A percentile compares a stretch with the other conserved stretches of the same genome.
phyloP scores from a whole-genome alignment of 1,140 invertebrate genomes.

The Penaeus vannamei region DNA sequence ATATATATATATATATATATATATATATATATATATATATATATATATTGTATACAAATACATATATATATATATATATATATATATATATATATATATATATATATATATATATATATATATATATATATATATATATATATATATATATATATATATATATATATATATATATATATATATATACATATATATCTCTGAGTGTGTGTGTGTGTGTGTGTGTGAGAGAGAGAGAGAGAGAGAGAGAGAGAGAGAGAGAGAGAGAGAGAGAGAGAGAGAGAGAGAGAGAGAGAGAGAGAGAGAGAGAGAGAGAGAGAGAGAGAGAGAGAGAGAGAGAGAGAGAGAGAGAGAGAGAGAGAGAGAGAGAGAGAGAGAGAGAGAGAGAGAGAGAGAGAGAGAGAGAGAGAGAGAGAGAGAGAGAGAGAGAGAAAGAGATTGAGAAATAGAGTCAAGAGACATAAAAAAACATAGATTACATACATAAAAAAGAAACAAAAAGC shows the following conservation, averaged over 20 bases:
- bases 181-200: not conserved
- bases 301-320: constrained; percentile 4
- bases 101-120: constrained; percentile 1
- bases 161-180: not conserved
- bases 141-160: not conserved
- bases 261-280: not conserved
- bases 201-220: no score
- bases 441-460: not conserved
- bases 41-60: no score
- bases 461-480: not conserved
- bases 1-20: constrained; percentile 22
- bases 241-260: not conserved
- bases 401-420: not conserved
- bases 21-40: constrained; percentile 3
- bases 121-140: constrained; percentile 22
- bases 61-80: not conserved
- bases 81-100: constrained; percentile 12
- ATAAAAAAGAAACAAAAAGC: not conserved
- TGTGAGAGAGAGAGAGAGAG: not conserved
- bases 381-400: not conserved
- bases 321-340: not conserved
- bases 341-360: constrained; percentile 1
- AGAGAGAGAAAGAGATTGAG: not conserved
- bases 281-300: not conserved
- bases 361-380: not conserved